Percentiles rank a stretch among this genome's conserved stretches.
These are phyloP conservation scores for Thaumetopoea pityocampa DNA, from an alignment of 1,140 invertebrate species.

Conservation along the genomic window DNA sequence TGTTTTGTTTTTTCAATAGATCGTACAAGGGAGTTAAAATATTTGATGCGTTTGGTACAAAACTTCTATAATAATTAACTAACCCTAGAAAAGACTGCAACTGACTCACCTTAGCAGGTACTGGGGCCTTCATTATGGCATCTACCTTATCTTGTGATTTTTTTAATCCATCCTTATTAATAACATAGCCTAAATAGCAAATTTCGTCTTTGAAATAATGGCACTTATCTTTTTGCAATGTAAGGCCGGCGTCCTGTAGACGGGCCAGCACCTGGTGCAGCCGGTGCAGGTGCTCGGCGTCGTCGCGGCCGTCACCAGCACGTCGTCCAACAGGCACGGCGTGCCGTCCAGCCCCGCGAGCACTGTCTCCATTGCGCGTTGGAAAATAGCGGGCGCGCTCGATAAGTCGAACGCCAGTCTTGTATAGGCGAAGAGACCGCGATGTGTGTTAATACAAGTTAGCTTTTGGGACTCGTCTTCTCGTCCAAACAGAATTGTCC, in stretches of 20 bases:
- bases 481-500: conserved; percentile 24
- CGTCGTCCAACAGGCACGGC: conserved; percentile 22
- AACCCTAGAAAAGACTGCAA: conserved; percentile 28
- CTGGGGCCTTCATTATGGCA: conserved; percentile 16
- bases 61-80: conserved; percentile 41
- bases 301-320: conserved; percentile 16
- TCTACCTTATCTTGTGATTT: conserved; percentile 22
- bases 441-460: too few species aligned
- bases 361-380: conserved; percentile 19
- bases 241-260: conserved; percentile 21
- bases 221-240: conserved; percentile 24
- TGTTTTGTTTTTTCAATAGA: conserved; percentile 23
- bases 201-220: conserved; percentile 14
- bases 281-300: conserved; percentile 11
- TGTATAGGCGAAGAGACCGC: too few species aligned
- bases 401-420: conserved; percentile 22
- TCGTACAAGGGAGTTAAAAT: conserved; percentile 42
- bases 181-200: conserved; percentile 11
- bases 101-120: conserved; percentile 16
- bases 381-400: conserved; percentile 22
- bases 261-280: conserved; percentile 16
- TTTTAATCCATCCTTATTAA: conserved; percentile 13
- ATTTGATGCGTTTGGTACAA: conserved; percentile 49
- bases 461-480: too few species aligned
- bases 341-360: conserved; percentile 20